phyloP scores from a whole-genome alignment of 2,888 invertebrate genomes.

The Phalangium opilio region DNA sequence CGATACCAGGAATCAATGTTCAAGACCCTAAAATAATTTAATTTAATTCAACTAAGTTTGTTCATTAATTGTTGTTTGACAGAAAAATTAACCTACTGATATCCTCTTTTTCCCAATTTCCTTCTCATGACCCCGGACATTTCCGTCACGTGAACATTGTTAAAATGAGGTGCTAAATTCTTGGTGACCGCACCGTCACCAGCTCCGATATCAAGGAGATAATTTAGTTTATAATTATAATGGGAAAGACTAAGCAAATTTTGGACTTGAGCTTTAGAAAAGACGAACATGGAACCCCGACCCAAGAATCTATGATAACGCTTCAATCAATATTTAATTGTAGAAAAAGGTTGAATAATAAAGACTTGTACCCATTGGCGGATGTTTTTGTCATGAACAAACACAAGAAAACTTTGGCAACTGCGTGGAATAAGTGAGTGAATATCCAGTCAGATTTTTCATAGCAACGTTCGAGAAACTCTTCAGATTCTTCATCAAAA shows the following conservation, averaged over 20 bases:
- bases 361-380: slow-evolving; percentile 66
- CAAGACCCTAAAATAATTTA: slow-evolving; percentile 45
- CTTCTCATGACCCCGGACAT: slow-evolving; percentile 76
- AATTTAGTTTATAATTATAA: slow-evolving; percentile 18
- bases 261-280: slow-evolving; percentile 65
- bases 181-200: slow-evolving; percentile 89
- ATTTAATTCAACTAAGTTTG: no score
- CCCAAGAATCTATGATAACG: slow-evolving; percentile 36
- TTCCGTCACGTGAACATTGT: slow-evolving; percentile 70
- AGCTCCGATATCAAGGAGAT: slow-evolving; percentile 70
- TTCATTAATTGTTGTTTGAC: no score
- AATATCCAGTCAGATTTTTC: slow-evolving; percentile 71
- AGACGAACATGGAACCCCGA: slow-evolving; percentile 92
- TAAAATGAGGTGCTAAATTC: slow-evolving; percentile 56
- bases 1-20: slow-evolving; percentile 51
- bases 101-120: slow-evolving; percentile 57
- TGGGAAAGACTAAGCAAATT: slow-evolving; percentile 37
- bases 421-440: slow-evolving; percentile 74
- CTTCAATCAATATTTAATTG: no score
- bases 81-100: slow-evolving; percentile 46
- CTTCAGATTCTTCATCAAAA: slow-evolving; percentile 54
- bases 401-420: slow-evolving; percentile 67
- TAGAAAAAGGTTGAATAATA: no score
- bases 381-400: slow-evolving; percentile 89
- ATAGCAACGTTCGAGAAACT: slow-evolving; percentile 54